Evolutionary conservation across 2,113 vertebrate genomes (phyloP).

Genomic region (Leucopternis melanops): DNA sequence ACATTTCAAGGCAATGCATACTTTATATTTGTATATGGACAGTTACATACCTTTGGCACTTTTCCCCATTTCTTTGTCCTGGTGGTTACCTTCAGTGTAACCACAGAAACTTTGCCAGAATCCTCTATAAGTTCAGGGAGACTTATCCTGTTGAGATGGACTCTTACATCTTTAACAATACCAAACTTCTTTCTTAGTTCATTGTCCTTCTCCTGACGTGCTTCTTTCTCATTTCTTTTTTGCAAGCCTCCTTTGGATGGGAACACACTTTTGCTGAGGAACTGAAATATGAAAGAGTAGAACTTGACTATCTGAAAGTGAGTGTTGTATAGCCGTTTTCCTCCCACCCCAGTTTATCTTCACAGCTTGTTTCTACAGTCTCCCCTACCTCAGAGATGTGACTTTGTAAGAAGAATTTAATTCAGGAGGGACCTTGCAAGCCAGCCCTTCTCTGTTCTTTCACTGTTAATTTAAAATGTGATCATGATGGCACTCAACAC

Average conservation of each 20-base stretch:
- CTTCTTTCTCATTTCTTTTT: background rate
- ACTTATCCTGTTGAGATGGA: background rate
- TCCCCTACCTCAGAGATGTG: background rate
- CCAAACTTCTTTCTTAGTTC: background rate
- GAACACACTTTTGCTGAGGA: background rate
- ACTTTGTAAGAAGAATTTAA: background rate
- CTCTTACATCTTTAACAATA: background rate
- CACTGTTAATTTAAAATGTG: background rate
- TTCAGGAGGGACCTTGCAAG: background rate
- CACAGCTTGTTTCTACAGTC: background rate
- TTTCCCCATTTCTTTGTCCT: background rate
- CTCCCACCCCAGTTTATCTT: background rate
- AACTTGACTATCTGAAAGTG: background rate
- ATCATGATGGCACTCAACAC: background rate
- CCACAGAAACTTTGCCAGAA: background rate
- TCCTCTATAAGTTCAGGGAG: background rate
- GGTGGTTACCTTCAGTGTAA: background rate
- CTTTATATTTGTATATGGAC: background rate
- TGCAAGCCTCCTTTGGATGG: background rate
- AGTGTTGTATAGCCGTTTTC: background rate
- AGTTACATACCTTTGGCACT: background rate
- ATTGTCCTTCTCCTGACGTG: rapidly evolving
- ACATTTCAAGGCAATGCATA: background rate
- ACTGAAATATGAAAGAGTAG: background rate
- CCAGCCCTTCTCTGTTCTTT: background rate